Evolutionary conservation across 92 coral and sea anemone species (phyloP), one percentile per base, ranked within the genome.

Genomic region (Phenganax marumi): DNA sequence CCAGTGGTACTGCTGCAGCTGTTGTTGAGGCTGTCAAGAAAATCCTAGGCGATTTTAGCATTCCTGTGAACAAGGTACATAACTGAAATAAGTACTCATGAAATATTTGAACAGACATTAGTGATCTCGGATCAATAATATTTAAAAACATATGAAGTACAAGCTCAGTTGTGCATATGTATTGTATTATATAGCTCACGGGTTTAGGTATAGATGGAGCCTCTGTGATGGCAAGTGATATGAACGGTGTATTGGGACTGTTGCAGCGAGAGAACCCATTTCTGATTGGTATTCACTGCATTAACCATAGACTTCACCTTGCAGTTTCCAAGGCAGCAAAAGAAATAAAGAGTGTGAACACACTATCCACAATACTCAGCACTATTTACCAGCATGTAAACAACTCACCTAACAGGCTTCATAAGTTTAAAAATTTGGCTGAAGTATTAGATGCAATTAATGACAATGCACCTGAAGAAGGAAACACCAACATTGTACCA

Each of bases 381-480:
- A n/a, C n/a, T n/a, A n/a, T n/a, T n/a, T 7, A 61, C 8, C 8
- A 61, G 68, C 68, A 61, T 61, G 68, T 61, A 16, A 61, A 8
- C 68, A 61, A 61, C 68, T 61, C 68, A 61, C 68, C 68, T 16
- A 61, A 61, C 68, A 61, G 68, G 68, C 68, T 61, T 54, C 60
- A 54, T n/a, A 54, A 54, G 60, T 54, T 54, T 17, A 54, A 54
- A 54, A 54, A 54, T 54, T 54, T 54, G 60, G 60, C 60, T 54
- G 60, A 54, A 10, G 60, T 54, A 17, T 54, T 10, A 54, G 60
- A 17, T 54, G 60, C 17, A 17, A 54, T 54, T 54, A 54, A 54
- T 54, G 60, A 17, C 60, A n/a, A n/a, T n/a, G n/a, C 68, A 16
- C 22, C 17, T 17, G n/a, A 61, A 26, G n/a, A 16, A 16, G 68